Percentiles rank a stretch among this genome's conserved stretches.
Conservation (phyloP, 1,140 invertebrate genomes). For the Antheraea mylitta region DNA sequence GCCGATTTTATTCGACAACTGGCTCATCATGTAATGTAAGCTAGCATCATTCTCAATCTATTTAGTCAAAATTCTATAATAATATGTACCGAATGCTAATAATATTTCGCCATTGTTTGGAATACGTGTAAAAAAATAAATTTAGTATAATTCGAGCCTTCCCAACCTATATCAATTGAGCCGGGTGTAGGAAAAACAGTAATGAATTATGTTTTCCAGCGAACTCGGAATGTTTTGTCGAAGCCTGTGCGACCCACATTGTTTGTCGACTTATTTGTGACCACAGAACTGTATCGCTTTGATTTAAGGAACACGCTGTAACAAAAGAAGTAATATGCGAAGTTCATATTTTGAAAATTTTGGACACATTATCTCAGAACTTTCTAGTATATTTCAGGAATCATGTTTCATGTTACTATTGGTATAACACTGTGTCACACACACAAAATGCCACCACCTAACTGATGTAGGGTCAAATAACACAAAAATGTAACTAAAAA, state of each 20-base stretch:
- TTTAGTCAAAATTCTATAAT: too few relatives aligned
- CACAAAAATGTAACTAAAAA: too few relatives aligned
- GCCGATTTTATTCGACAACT: too few relatives aligned
- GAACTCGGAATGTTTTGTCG: background rate
- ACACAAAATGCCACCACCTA: too few relatives aligned
- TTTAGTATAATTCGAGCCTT: background rate
- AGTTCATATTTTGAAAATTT: background rate
- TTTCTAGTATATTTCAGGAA: too few relatives aligned
- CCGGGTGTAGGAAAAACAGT: background rate
- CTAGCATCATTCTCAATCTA: too few relatives aligned
- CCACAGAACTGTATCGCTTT: background rate
- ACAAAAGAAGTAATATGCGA: background rate
- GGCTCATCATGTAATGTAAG: too few relatives aligned
- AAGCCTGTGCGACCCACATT: background rate
- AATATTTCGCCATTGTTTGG: constrained; percentile 15
- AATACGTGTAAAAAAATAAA: constrained; percentile 13
- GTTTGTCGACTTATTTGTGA: background rate
- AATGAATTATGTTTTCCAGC: background rate
- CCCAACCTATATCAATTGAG: background rate
- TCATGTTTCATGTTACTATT: too few relatives aligned
- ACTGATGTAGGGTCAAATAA: too few relatives aligned
- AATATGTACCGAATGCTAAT: background rate
- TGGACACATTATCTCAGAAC: background rate
- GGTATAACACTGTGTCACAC: too few relatives aligned
- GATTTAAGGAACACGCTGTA: background rate